phyloP scores from a whole-genome alignment of 2,888 invertebrate genomes.

The Erebia aethiops region DNA sequence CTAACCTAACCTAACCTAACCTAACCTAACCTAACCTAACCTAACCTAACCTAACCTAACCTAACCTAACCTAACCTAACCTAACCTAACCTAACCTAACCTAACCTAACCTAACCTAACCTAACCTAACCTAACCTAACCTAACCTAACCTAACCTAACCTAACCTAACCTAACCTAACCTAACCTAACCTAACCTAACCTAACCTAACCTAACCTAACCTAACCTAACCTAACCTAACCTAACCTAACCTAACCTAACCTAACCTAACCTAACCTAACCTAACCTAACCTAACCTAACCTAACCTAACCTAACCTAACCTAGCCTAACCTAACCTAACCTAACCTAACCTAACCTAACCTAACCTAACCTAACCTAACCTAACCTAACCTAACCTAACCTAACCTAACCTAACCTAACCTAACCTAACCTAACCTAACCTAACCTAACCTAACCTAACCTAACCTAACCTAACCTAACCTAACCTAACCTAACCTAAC shows the following conservation, averaged over 20 bases:
- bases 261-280: conserved; percentile 39
- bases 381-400: conserved; percentile 10
- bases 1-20: conserved; percentile 32
- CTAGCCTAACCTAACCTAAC: conserved; percentile 9
- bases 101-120: conserved; percentile 26
- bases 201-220: conserved; percentile 39
- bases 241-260: conserved; percentile 38
- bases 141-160: conserved; percentile 40
- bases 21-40: conserved; percentile 30
- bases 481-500: conserved; percentile 10
- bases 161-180: conserved; percentile 38
- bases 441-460: conserved; percentile 10
- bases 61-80: conserved; percentile 35
- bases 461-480: conserved; percentile 10
- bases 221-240: conserved; percentile 30
- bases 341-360: conserved; percentile 10
- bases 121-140: conserved; percentile 32
- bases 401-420: conserved; percentile 10
- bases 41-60: conserved; percentile 17
- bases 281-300: conserved; percentile 38
- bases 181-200: conserved; percentile 40
- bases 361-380: conserved; percentile 10
- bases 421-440: conserved; percentile 10
- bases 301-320: conserved; percentile 24
- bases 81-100: conserved; percentile 40